Evolutionary conservation across 2,888 invertebrate genomes (phyloP), one percentile per base, ranked within the genome.

Genomic region (Hemithea aestivaria): DNA sequence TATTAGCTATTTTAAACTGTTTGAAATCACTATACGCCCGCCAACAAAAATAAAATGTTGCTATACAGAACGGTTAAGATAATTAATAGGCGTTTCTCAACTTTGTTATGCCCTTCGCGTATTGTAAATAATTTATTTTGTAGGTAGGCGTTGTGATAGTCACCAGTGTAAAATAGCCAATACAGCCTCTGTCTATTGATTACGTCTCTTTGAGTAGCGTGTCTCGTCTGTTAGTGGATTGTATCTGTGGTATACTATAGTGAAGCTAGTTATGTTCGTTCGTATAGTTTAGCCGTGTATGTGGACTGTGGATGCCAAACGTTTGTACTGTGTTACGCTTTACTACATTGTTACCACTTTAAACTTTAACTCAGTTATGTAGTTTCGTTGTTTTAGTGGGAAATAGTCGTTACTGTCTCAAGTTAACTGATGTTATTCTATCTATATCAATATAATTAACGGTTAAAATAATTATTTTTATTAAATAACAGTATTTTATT

Each of bases 251-350:
- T 60, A 57, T 55, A 59, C 50, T 54, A 45, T 68, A 69, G 70
- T 56, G 48, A 58, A 57, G 77, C 72, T 75, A 72, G 69, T 66
- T 71, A 56, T 38, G 59, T 70, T 67, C 49, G 45, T 53, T 23
- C 49, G 49, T 49, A 45, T 54, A 62, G 53, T 46, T 49, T 48
- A 48, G 52, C 62, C 46, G 52, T 60, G 56, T 55, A 12, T 16
- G 49, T 59, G n/a, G n/a, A n/a, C n/a, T n/a, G n/a, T n/a, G 58
- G 74, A 73, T 77, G 79, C 78, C 80, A 79, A 77, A 79, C 40
- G 62, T 72, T 64, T 64, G 48, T 68, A 64, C 60, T 63, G 48
- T 62, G 54, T 58, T 53, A 63, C 58, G 61, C 62, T 66, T 39
- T 54, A 57, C 56, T 56, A 54, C 50, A 52, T 62, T 61, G 59